These are phyloP conservation scores for Zosterops hypoxanthus DNA, from an alignment of 2,113 vertebrate genomes.

Conservation along the genomic window DNA sequence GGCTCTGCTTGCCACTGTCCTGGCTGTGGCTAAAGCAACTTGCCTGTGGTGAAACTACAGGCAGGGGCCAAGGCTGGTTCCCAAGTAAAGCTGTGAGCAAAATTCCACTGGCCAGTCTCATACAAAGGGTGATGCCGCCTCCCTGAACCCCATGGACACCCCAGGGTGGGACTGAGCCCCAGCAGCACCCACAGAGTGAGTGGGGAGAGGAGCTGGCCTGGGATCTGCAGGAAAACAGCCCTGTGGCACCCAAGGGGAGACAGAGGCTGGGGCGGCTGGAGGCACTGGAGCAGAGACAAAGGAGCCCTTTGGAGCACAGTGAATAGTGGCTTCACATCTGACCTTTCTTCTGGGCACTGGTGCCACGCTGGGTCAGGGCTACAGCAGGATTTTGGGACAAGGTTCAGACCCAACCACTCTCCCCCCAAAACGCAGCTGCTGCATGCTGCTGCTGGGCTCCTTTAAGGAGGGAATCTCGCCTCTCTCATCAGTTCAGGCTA, in stretches of 20 bases:
- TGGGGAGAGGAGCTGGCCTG: background rate
- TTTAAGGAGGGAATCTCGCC: constrained; percentile 33
- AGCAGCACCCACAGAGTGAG: background rate
- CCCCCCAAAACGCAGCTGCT: background rate
- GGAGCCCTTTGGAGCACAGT: constrained; percentile 18
- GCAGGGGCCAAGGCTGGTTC: background rate
- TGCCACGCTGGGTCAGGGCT: background rate
- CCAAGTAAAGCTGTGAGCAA: background rate
- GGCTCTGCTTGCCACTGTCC: background rate
- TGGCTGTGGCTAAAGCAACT: background rate
- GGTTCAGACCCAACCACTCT: background rate
- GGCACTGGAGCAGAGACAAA: background rate
- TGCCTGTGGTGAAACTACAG: background rate
- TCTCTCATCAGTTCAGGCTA: constrained; percentile 57
- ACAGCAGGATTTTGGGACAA: background rate
- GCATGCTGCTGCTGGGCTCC: background rate
- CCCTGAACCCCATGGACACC: background rate
- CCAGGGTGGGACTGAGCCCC: background rate
- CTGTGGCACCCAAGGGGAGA: background rate
- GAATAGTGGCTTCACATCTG: constrained; percentile 38
- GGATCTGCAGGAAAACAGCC: background rate
- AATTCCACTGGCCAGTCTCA: background rate
- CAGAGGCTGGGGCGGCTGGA: background rate
- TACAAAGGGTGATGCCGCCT: background rate
- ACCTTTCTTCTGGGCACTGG: constrained; percentile 51